These are phyloP conservation scores for Acyrthosiphon pisum DNA, from an alignment of 1,140 invertebrate genomes.

Conservation along the genomic window DNA sequence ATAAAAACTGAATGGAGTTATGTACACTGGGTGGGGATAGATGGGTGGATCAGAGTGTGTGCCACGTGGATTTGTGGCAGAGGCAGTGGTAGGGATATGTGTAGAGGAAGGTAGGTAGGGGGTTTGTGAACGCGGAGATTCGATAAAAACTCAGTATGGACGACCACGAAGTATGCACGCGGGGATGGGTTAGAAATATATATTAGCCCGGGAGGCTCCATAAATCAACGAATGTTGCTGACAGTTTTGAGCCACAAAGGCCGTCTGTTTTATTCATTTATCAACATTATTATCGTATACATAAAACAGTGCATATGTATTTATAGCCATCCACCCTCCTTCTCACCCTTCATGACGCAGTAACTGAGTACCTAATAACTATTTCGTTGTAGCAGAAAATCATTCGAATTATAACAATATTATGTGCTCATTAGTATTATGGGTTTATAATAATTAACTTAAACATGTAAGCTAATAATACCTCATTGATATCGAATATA, in stretches of 20 bases:
- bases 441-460: too few relatives aligned
- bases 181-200: slow-evolving; percentile 17
- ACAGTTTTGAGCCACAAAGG: slow-evolving; percentile 45
- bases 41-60: not conserved
- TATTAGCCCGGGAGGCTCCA: slow-evolving; percentile 47
- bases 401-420: too few relatives aligned
- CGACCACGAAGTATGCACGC: not conserved
- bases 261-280: slow-evolving; percentile 56
- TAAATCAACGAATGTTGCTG: slow-evolving; percentile 52
- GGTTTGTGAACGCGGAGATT: not conserved
- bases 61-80: not conserved
- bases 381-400: not conserved
- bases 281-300: slow-evolving; percentile 53
- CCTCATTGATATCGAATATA: not conserved
- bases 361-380: not conserved
- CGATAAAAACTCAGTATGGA: not conserved
- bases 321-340: not conserved
- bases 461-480: too few relatives aligned
- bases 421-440: too few relatives aligned
- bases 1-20: not conserved
- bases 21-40: not conserved
- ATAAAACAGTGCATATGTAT: slow-evolving; percentile 45
- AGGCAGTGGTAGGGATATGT: not conserved
- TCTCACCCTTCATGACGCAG: too few relatives aligned
- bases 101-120: not conserved